Conservation (phyloP, 2,888 invertebrate species). For the Ganaspis brasiliensis region DNA sequence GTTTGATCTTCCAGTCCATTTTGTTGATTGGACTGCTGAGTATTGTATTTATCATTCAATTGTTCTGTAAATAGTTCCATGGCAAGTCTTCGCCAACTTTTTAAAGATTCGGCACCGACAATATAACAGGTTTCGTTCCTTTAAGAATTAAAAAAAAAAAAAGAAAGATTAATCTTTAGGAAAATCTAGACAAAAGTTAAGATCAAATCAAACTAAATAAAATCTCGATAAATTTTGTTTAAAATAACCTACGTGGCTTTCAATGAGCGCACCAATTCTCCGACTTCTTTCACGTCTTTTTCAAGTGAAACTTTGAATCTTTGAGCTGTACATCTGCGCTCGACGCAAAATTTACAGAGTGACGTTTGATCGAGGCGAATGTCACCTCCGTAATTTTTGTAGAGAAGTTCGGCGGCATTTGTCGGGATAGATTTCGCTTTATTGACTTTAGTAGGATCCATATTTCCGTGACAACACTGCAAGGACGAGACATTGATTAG, state of each 20-base stretch:
- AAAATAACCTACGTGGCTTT: constrained; percentile 78
- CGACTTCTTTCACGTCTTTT: constrained; percentile 81
- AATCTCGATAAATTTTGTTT: background rate
- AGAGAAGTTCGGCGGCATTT: constrained; percentile 79
- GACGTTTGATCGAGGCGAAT: constrained; percentile 78
- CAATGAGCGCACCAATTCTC: constrained; percentile 77
- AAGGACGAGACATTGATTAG: constrained; percentile 80
- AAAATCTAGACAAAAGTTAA: background rate
- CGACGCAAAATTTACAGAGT: constrained; percentile 81
- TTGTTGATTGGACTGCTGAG: constrained; percentile 40
- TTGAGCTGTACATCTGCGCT: constrained; percentile 80
- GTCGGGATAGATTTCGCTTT: constrained; percentile 80
- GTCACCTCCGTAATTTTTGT: constrained; percentile 80
- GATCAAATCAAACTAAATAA: no score
- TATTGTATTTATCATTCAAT: constrained; percentile 59
- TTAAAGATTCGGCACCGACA: constrained; percentile 83
- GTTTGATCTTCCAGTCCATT: constrained; percentile 54
- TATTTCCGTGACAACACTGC: constrained; percentile 81
- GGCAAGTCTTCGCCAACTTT: constrained; percentile 82
- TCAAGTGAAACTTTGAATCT: constrained; percentile 81
- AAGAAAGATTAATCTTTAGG: constrained; percentile 35
- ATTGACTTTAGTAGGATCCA: constrained; percentile 80
- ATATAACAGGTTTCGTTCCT: constrained; percentile 77
- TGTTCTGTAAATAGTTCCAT: constrained; percentile 74
- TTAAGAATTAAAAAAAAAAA: constrained; percentile 61